Base-by-base conservation (phyloP, 2,888 invertebrate species). In the Hypolimnas misippus region DNA sequence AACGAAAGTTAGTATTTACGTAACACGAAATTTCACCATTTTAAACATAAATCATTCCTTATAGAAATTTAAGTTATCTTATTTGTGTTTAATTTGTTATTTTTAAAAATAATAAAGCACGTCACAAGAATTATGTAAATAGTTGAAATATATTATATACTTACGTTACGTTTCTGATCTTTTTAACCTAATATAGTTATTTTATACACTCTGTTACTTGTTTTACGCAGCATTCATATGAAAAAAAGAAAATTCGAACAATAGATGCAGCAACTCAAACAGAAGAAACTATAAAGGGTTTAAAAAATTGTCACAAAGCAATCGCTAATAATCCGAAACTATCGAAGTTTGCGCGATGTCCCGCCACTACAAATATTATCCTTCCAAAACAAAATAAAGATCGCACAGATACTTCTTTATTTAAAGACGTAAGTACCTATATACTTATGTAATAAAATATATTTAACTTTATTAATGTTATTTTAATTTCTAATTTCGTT, bases 401-500 rank as follows among this genome's bases (percentile, higher is more conserved):
- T 5, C 5, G 14, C 4, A 33, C 35, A 10, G 35, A 51, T 14
- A 6, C 49, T 17, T 59, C 63, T 5, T 35, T 72, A 17, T 71
- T 71, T 56, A 29, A 69, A 62, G 42, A 66, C 29, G 72, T 71
- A 55, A 66, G 46, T 50, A n/a, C 19, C 25, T 25, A 25, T n/a
- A n/a, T n/a, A n/a, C n/a, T n/a, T n/a, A n/a, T n/a, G n/a, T n/a
- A n/a, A n/a, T n/a, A n/a, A n/a, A n/a, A n/a, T n/a, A n/a, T n/a
- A n/a, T n/a, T n/a, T n/a, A n/a, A n/a, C n/a, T n/a, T n/a, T n/a
- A n/a, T n/a, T n/a, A n/a, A n/a, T n/a, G n/a, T n/a, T n/a, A n/a
- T n/a, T n/a, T n/a, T n/a, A n/a, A n/a, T n/a, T n/a, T n/a, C n/a
- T n/a, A n/a, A n/a, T n/a, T n/a, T n/a, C n/a, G n/a, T n/a, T n/a